phyloP scores from a whole-genome alignment of 2,113 vertebrate species.

The Onychorhynchus coronatus region DNA sequence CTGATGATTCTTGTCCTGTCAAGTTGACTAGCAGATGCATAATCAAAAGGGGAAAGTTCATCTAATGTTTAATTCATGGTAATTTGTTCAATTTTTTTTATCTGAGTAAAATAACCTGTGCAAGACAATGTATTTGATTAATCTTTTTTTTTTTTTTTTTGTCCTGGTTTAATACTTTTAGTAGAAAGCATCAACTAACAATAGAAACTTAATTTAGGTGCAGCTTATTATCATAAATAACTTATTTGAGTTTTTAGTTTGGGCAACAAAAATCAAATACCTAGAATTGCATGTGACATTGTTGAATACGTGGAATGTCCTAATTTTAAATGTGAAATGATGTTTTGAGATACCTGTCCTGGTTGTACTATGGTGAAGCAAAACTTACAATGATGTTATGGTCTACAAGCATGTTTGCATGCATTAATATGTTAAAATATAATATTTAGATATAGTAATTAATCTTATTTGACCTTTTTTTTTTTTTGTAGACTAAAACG shows the following conservation, averaged over 20 bases:
- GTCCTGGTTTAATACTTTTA: background rate
- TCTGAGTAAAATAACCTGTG: constrained; percentile 25
- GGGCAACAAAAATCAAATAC: background rate
- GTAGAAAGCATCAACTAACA: constrained; percentile 59
- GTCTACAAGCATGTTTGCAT: background rate
- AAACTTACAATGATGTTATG: background rate
- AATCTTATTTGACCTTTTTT: too few relatives aligned
- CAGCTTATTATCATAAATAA: constrained; percentile 32
- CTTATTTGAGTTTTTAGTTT: constrained; percentile 7
- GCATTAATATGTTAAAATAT: background rate
- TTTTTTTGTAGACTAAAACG: background rate
- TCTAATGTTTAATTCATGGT: constrained; percentile 58
- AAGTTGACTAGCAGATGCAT: background rate
- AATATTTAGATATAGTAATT: background rate
- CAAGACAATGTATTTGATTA: constrained; percentile 30
- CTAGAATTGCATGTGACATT: background rate
- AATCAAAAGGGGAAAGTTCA: constrained; percentile 37
- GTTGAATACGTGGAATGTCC: background rate
- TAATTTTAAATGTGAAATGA: background rate
- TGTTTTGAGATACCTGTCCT: background rate
- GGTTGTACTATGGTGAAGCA: background rate
- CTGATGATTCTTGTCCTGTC: background rate
- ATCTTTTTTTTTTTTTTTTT: background rate
- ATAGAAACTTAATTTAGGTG: constrained; percentile 7
- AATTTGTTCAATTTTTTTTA: constrained; percentile 54